These are phyloP conservation scores for Lamellibrachia luymesi DNA, from an alignment of 1,140 invertebrate species.

Conservation along the genomic window DNA sequence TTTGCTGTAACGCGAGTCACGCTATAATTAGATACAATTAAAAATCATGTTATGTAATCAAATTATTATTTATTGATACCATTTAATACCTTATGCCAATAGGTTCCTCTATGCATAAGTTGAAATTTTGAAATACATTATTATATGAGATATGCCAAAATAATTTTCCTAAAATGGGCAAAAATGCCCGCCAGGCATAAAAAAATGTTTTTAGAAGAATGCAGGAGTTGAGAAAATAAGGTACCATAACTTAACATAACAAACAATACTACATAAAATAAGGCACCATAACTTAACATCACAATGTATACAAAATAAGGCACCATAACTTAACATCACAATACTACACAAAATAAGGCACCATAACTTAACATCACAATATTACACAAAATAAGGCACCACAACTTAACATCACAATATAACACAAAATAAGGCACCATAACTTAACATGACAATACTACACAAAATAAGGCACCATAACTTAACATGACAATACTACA, in stretches of 20 bases:
- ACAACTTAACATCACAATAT: not conserved
- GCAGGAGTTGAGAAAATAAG: not conserved
- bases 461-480: not conserved
- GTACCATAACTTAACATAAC: not conserved
- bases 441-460: no score
- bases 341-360: not conserved
- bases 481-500: not conserved
- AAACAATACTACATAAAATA: not conserved
- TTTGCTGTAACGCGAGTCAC: no score
- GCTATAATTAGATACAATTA: no score
- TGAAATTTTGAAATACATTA: no score
- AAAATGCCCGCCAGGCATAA: not conserved
- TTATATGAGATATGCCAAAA: no score
- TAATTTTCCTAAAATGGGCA: not conserved
- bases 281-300: no score
- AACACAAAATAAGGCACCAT: no score
- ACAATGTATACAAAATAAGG: not conserved
- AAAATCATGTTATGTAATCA: no score
- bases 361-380: no score
- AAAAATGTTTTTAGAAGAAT: not conserved
- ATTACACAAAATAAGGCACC: not conserved
- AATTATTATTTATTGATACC: no score
- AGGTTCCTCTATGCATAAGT: no score
- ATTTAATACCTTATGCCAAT: no score
- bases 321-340: not conserved